A percentile compares a stretch with the other conserved stretches of the same genome.
These are phyloP conservation scores for Hedychridium roseum DNA, from an alignment of 2,888 invertebrate genomes.

Conservation along the genomic window DNA sequence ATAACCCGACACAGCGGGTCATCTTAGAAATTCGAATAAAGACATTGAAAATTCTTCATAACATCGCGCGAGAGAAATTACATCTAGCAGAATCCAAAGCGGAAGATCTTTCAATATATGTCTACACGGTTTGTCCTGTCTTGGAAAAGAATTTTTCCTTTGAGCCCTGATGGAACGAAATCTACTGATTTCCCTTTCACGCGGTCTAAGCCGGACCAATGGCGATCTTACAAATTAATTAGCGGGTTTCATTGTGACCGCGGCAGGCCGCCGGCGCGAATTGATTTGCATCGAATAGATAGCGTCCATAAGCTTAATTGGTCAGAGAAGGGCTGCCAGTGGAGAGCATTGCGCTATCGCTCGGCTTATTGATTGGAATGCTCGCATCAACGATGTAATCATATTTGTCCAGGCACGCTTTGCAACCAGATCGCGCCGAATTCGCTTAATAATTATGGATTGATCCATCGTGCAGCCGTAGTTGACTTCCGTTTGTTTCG, in stretches of 20 bases:
- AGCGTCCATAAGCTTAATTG: conserved; percentile 37
- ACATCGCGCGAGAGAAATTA: too few species aligned
- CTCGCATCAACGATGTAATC: conserved; percentile 43
- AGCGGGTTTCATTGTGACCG: conserved; percentile 30
- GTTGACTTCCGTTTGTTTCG: too few species aligned
- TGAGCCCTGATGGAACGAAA: too few species aligned
- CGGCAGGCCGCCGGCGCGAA: conserved; percentile 27
- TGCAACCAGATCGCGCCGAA: conserved; percentile 31
- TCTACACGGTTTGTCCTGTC: too few species aligned
- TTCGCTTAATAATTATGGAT: conserved; percentile 43
- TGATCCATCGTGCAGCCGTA: too few species aligned
- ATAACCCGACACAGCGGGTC: too few species aligned
- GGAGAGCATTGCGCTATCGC: conserved; percentile 1
- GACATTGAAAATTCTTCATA: too few species aligned
- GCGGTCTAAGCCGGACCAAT: background rate
- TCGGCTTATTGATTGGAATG: conserved; percentile 42
- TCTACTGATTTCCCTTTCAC: too few species aligned
- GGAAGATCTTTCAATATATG: too few species aligned
- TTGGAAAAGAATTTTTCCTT: too few species aligned
- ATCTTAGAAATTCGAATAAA: too few species aligned
- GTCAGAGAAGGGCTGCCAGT: conserved; percentile 31
- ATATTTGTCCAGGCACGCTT: conserved; percentile 43
- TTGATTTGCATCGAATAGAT: conserved; percentile 36
- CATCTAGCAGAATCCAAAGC: too few species aligned
- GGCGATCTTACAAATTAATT: conserved; percentile 26